Evolutionary conservation across 2,113 vertebrate species (phyloP).

Genomic region (Pyrgilauda ruficollis): DNA sequence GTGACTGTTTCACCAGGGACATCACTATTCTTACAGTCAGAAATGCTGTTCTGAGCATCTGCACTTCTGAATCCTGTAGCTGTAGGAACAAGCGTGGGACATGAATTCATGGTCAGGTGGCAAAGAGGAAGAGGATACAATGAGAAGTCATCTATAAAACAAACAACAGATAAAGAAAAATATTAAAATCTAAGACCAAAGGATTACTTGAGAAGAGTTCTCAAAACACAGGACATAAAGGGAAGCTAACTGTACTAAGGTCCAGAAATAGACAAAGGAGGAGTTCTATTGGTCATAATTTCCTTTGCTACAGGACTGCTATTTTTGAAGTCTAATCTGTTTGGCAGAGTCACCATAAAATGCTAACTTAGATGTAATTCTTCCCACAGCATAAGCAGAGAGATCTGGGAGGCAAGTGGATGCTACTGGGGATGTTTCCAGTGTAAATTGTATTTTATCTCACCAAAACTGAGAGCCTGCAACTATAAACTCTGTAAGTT

Average conservation of each 20-base stretch:
- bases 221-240: background rate
- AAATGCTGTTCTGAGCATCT: background rate
- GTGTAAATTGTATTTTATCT: background rate
- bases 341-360: background rate
- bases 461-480: background rate
- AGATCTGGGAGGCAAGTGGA: background rate
- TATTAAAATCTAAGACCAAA: background rate
- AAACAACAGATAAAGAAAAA: background rate
- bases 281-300: background rate
- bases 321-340: background rate
- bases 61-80: background rate
- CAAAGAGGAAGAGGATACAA: background rate
- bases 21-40: background rate
- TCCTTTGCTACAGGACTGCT: background rate
- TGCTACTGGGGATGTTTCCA: background rate
- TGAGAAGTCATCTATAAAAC: background rate
- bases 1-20: background rate
- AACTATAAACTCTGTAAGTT: background rate
- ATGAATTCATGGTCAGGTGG: accelerated
- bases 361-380: background rate
- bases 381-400: background rate
- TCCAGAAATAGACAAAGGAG: background rate
- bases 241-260: background rate
- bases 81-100: background rate
- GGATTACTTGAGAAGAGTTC: background rate